Evolutionary conservation across 2,113 vertebrate species (phyloP), one percentile per base, ranked within the genome.

Genomic region (Lepus timidus): DNA sequence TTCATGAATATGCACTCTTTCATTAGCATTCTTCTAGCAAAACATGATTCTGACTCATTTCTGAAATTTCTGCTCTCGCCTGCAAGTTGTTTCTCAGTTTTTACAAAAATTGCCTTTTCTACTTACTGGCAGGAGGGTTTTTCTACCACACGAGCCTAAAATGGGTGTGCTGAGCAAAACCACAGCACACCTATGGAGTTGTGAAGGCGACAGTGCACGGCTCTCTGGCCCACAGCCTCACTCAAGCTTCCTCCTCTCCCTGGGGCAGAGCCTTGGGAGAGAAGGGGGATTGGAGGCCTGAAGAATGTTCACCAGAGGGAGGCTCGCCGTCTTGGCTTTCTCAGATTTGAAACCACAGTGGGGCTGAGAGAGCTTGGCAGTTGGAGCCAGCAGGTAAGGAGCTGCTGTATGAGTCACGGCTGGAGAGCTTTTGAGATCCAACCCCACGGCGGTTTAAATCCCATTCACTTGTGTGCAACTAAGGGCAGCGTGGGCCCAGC

Each of bases 21-120:
- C 96, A 96, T 96, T 96, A 97, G 95, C 94, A 93, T 97, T 97
- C 96, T 97, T 97, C 96, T 95, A 97, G 96, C 96, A 97, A 97
- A 97, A 97, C 97, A 97, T 0, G 86, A 55, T 70, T 97, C 96
- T 97, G 97, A 97, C 93, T 97, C 97, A 97, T 97, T 97, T 97
- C 97, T 96, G 96, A 97, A 97, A 96, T 97, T 97, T 90, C 93
- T 96, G 94, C 95, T 93, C 92, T 96, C 62, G 95, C 95, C 97
- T 97, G 91, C 76, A 80, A 88, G 88, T 94, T 95, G 95, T 97
- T 97, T 97, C 97, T 97, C 96, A 95, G 95, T 96, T 97, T 97
- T 97, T 93, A 96, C 68, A 96, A 96, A 97, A 97, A 89, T 73
- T 86, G 95, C 75, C 80, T 95, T 97, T 96, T 96, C 97, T 97